Evolutionary conservation across 2,797 vertebrate species (phyloP).

Genomic region (Nannoperca australis): DNA sequence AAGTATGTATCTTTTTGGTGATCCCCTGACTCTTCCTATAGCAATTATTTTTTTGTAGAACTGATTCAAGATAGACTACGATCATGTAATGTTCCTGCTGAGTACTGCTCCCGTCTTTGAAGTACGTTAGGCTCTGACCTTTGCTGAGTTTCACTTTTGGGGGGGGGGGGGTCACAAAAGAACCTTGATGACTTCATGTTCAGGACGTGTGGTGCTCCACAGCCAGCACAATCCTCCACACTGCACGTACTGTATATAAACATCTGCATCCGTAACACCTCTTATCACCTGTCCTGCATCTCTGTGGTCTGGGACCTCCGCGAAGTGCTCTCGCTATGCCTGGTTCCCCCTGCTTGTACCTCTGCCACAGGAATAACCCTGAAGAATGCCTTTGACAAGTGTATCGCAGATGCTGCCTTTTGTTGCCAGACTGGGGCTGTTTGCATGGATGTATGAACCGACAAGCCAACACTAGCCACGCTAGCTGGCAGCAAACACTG

Average conservation of each 20-base stretch:
- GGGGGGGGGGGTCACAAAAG: conserved; percentile 21
- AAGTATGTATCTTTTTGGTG: not conserved
- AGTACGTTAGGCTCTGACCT: conserved; percentile 41
- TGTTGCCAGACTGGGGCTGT: conserved; percentile 69
- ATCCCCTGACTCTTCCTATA: not conserved
- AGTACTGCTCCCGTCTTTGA: not conserved
- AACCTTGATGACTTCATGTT: conserved; percentile 54
- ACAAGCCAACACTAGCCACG: conserved; percentile 81
- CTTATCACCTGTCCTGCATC: conserved; percentile 82
- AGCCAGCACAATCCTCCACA: conserved; percentile 58
- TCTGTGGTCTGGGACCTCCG: conserved; percentile 77
- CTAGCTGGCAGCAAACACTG: conserved; percentile 68
- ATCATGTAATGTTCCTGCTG: not conserved
- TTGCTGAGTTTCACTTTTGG: conserved; percentile 15
- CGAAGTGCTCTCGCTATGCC: conserved; percentile 66
- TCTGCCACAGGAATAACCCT: conserved; percentile 70
- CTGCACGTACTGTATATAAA: conserved; percentile 83
- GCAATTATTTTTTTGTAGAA: not conserved
- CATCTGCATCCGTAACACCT: conserved; percentile 73
- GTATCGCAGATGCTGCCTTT: conserved; percentile 79
- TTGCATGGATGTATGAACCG: conserved; percentile 75
- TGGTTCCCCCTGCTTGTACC: conserved; percentile 69
- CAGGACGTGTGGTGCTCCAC: conserved; percentile 34
- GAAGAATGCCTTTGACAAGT: conserved; percentile 83
- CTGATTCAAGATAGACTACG: not conserved